Evolutionary conservation across 2,113 vertebrate genomes (phyloP), one percentile per base, ranked within the genome.

Genomic region (Saccopteryx leptura): DNA sequence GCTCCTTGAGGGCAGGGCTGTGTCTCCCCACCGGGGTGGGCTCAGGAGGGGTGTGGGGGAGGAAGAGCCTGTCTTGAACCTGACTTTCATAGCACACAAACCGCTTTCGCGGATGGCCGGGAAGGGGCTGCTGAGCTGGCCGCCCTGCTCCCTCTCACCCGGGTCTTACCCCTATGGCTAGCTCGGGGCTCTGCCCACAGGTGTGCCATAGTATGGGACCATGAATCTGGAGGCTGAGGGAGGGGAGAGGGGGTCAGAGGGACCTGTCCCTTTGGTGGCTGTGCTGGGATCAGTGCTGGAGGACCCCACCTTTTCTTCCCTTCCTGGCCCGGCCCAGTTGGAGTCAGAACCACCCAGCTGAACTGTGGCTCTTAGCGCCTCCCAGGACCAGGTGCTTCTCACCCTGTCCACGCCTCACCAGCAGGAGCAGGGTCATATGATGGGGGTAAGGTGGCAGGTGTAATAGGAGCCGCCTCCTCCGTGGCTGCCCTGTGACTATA

Each of bases 391-490:
- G 78, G 81, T 17, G 52, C 23, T 39, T 81, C 72, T 90, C 56
- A 65, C 84, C 66, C 68, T 60, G 46, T 80, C 82, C 87, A 48
- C 1, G 6, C 78, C 61, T 92, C 12, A 1, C 56, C 61, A 39
- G 61, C 81, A 23, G 92, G 84, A 88, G 81, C 68, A 48, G 56
- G 93, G 72, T 97, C 96, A 95, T 87, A 83, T 92, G 96, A 95
- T 19, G 31, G 69, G 74, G 79, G 52, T 0, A 2, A 79, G 88
- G 92, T 39, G 68, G 65, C 91, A 96, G 95, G 93, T 95, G 92
- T 94, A 91, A 97, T 1, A 56, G 52, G 92, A 95, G 85, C 89
- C 1, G 18, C 60, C 48, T 50, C 50, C 89, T 90, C n/a, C 60
- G 60, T 10, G 3, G 91, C 72, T 81, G 75, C 90, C 46, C 61